Base-by-base conservation (phyloP, 1,140 invertebrate species). In the Phenacoccus solenopsis region DNA sequence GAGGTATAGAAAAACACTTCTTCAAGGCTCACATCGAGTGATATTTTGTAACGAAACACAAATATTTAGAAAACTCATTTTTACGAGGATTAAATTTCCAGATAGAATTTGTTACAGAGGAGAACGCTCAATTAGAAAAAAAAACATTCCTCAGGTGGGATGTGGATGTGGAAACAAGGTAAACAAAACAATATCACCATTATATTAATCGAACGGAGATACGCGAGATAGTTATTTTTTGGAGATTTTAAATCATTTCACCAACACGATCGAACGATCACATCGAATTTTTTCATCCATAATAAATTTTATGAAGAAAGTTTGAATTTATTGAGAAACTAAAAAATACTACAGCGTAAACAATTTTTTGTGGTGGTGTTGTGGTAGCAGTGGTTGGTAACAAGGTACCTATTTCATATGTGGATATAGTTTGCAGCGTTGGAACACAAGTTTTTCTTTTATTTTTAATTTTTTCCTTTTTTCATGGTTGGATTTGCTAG, bases 121-220 rank as follows among this genome's bases (percentile, higher is more conserved):
- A 49, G 12, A 49, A 49, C 38, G 38, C 38, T 49, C 20, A 49
- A 49, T 49, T 49, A n/a, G 20, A n/a, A 10, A 24, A 16, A 64
- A 64, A 64, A 64, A 64, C 59, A 64, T 64, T 64, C 59, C 59
- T 64, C 59, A 64, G 59, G 59, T 64, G 59, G 59, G 59, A 64
- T 64, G 59, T 59, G 56, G 56, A 59, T 32, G 56, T 64, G 10
- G 25, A 64, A 24, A 64, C 59, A 24, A 64, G 7, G 59, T 64
- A 64, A 64, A 64, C 25, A 64, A 64, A 64, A 24, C 21, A 64
- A 64, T 24, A 16, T 49, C 16, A 49, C 38, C 38, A n/a, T 49
- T 2, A n/a, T 16, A 9, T 9, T n/a, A n/a, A 49, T 16, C 30
- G 30, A 7, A 7, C 30, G 13, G 30, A 5, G 30, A 32, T 32